These are phyloP conservation scores for Dasypogon diadema DNA, from an alignment of 2,888 invertebrate species.

Conservation along the genomic window DNA sequence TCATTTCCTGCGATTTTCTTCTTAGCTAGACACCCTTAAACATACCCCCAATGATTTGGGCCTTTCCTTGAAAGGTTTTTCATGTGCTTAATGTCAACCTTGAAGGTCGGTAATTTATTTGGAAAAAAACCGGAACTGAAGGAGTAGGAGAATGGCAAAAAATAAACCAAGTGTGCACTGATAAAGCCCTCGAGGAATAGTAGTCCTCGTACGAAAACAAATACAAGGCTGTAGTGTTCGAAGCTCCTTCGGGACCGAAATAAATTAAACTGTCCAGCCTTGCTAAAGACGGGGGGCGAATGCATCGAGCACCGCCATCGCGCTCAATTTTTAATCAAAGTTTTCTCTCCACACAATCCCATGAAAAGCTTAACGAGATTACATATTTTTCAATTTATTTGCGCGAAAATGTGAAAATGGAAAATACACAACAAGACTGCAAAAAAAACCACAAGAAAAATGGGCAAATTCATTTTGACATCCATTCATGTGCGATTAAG, in stretches of 20 bases:
- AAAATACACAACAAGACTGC: background rate
- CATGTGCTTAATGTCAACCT: conserved; percentile 48
- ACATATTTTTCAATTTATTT: conserved; percentile 1
- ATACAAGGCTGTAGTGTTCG: background rate
- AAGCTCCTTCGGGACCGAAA: background rate
- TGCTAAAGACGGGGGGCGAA: background rate
- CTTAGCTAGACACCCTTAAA: conserved; percentile 38
- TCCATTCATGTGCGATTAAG: conserved; percentile 39
- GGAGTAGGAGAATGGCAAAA: background rate
- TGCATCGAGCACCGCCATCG: too few species aligned
- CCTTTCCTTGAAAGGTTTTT: conserved; percentile 41
- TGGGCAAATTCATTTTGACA: conserved; percentile 12
- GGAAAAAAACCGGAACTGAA: conserved; percentile 7
- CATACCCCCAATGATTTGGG: conserved; percentile 25
- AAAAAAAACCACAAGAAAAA: conserved; percentile 20
- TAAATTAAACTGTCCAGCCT: background rate
- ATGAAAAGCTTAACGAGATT: background rate
- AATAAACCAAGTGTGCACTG: background rate
- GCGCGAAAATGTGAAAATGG: background rate
- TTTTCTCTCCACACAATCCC: too few species aligned
- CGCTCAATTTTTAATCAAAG: background rate
- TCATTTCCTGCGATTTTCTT: conserved; percentile 44
- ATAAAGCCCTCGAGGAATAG: background rate
- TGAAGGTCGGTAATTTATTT: conserved; percentile 46
- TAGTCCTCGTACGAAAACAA: background rate